Base-by-base conservation (phyloP, 2,888 invertebrate species). In the Drosophila histrio region DNA sequence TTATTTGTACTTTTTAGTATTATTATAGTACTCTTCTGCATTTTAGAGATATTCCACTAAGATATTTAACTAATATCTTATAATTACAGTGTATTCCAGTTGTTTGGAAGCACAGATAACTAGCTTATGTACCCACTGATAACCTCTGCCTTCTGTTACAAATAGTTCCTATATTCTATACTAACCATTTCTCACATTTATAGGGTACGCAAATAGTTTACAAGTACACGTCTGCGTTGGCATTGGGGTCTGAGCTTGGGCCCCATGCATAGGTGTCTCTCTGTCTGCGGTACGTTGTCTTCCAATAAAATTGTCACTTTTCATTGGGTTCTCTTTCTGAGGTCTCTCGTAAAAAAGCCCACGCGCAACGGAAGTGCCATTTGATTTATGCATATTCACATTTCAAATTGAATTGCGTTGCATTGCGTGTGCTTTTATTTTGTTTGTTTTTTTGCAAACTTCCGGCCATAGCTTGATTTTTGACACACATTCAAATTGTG, bases 271-370 rank as follows among this genome's bases (percentile, higher is more conserved):
- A 41, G 46, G 17, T 58, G 41, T 61, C 34, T 34, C 34, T 56
- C 28, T 24, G 28, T 30, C 28, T 44, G 53, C 39, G 11, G 4
- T n/a, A 8, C 32, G 49, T 43, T 59, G 78, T 83, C 67, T 75
- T 74, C 72, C 76, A 86, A 87, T 87, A 85, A 87, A 82, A 79
- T 85, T 87, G 86, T 82, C 87, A 87, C 83, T 87, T 81, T 79
- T 81, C 69, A 75, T 78, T 78, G 68, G 62, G 47, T 17, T 53
- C 60, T 59, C 53, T 53, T 41, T n/a, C n/a, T 58, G 53, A 26
- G 50, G 47, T 49, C 47, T 49, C 34, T 49, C 32, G 32, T 56
- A 21, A 39, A 4, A 36, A 53, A 32, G 49, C 82, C 82, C 66
- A 82, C 82, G 68, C 77, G 11, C 71, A 82, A 59, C 82, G 82